phyloP scores from a whole-genome alignment of 2,113 vertebrate species.

The Tauraco erythrolophus region DNA sequence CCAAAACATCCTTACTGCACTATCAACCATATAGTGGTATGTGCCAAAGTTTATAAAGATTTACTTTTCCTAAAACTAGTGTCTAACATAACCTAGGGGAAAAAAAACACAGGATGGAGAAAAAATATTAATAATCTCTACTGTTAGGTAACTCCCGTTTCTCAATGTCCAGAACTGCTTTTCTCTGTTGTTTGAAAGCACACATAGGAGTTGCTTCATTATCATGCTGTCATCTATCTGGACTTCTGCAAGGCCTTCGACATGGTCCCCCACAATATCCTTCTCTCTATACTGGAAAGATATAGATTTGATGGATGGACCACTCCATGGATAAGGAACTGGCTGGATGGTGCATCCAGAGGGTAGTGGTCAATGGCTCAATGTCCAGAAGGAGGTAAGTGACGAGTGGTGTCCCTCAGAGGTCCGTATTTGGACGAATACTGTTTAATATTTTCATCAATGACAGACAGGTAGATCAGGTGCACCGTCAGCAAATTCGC shows the following conservation, averaged over 20 bases:
- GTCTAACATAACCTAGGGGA: not conserved
- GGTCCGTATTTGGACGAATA: rapidly evolving
- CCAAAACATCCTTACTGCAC: not conserved
- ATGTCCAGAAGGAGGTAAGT: not conserved
- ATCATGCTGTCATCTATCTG: not conserved
- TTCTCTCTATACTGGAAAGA: not conserved
- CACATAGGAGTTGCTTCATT: not conserved
- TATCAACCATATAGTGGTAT: not conserved
- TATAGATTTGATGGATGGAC: not conserved
- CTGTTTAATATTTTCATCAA: not conserved
- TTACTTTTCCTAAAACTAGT: not conserved
- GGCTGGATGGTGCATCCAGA: not conserved
- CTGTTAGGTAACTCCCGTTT: not conserved
- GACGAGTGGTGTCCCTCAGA: not conserved
- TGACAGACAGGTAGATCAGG: not conserved
- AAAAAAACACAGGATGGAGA: not conserved
- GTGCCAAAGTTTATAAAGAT: not conserved
- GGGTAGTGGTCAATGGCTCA: not conserved
- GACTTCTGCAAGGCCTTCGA: not conserved
- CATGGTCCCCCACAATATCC: rapidly evolving
- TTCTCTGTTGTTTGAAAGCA: not conserved
- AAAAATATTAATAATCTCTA: not conserved
- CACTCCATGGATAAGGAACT: not conserved
- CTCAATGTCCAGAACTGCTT: not conserved
- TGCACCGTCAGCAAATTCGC: not conserved